phyloP scores from a whole-genome alignment of 2,888 invertebrate genomes.

The Lepidochrysops patricia region DNA sequence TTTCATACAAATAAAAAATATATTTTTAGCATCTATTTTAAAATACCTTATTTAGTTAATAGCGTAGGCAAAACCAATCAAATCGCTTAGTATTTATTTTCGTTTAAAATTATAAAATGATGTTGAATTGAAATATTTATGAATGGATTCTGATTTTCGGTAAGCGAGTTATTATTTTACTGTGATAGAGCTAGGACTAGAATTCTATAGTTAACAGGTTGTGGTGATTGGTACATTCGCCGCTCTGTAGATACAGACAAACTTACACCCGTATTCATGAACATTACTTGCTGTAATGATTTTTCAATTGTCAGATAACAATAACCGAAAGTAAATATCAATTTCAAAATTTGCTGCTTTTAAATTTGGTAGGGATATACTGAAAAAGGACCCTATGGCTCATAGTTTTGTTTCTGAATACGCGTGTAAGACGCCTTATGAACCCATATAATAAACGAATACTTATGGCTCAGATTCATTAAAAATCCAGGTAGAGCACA shows the following conservation, averaged over 20 bases:
- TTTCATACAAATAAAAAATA: background rate
- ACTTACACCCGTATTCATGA: too few species aligned
- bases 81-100: slow-evolving; percentile 10
- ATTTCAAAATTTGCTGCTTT: too few species aligned
- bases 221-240: background rate
- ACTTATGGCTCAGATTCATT: too few species aligned
- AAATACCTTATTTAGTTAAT: background rate
- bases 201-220: slow-evolving; percentile 22
- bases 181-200: slow-evolving; percentile 69
- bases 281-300: too few species aligned
- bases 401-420: too few species aligned
- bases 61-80: slow-evolving; percentile 1
- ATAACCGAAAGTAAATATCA: too few species aligned
- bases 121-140: slow-evolving; percentile 15
- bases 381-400: too few species aligned
- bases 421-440: background rate
- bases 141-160: slow-evolving; percentile 23
- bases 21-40: background rate
- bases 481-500: too few species aligned
- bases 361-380: too few species aligned
- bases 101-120: slow-evolving; percentile 15
- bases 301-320: too few species aligned
- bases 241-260: background rate
- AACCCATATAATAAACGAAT: background rate
- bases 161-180: slow-evolving; percentile 56